A percentile compares a stretch with the other conserved stretches of the same genome.
phyloP scores from a whole-genome alignment of 2,113 vertebrate genomes.

The Tetraodon nigroviridis region DNA sequence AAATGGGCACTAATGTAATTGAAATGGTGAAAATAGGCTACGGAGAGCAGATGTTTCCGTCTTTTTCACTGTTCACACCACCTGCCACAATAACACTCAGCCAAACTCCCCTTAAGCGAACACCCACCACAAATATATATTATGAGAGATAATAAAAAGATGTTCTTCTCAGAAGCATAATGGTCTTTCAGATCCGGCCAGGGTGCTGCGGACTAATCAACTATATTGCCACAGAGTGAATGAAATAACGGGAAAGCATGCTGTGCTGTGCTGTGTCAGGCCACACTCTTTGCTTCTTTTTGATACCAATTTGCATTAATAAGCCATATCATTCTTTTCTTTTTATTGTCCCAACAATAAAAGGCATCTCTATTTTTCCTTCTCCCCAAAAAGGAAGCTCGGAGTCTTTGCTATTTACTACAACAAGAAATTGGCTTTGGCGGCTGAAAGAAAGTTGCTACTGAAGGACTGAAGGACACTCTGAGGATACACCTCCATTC shows the following conservation, averaged over 20 bases:
- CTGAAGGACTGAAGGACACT: conserved; percentile 28
- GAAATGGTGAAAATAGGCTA: conserved; percentile 20
- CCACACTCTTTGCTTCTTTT: conserved; percentile 48
- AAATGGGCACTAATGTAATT: conserved; percentile 11
- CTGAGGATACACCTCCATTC: conserved; percentile 37
- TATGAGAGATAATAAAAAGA: conserved; percentile 59
- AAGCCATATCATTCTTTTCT: conserved; percentile 52
- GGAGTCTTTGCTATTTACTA: conserved; percentile 60
- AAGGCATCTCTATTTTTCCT: conserved; percentile 44
- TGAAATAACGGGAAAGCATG: conserved; percentile 33
- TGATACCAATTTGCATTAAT: conserved; percentile 48
- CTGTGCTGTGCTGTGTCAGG: conserved; percentile 29
- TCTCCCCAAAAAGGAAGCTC: conserved; percentile 33
- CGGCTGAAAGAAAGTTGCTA: conserved; percentile 51
- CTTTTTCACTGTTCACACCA: conserved; percentile 37
- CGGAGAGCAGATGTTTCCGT: conserved; percentile 18
- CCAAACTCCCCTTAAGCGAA: conserved; percentile 38
- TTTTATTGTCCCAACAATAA: conserved; percentile 57
- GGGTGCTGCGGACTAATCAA: conserved; percentile 44
- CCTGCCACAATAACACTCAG: conserved; percentile 43
- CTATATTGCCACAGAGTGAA: conserved; percentile 42
- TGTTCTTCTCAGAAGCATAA: conserved; percentile 50
- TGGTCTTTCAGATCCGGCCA: conserved; percentile 41
- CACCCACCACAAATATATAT: conserved; percentile 55
- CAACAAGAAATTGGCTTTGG: conserved; percentile 67